Percentiles rank a stretch among this genome's conserved stretches.
Conservation (phyloP, 2,113 vertebrate species). For the Lamprotornis superbus region DNA sequence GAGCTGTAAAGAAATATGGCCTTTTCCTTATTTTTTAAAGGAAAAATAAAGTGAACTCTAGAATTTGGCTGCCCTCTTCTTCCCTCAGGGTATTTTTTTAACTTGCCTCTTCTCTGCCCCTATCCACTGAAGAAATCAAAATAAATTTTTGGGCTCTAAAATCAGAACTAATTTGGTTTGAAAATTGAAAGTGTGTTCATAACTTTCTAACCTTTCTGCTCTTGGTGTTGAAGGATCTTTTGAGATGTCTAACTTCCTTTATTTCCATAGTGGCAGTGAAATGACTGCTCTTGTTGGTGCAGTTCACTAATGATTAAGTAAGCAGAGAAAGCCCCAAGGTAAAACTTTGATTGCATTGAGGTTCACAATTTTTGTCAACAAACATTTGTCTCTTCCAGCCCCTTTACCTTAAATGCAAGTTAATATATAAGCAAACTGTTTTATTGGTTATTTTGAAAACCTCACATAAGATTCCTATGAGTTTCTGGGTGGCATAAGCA, state of each 20-base stretch:
- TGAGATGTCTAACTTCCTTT: constrained; percentile 70
- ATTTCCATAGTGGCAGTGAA: constrained; percentile 70
- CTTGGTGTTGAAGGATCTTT: constrained; percentile 68
- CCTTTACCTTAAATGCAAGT: constrained; percentile 1
- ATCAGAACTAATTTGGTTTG: constrained; percentile 56
- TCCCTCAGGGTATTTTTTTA: constrained; percentile 8
- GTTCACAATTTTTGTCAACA: constrained; percentile 51
- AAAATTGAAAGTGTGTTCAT: constrained; percentile 50
- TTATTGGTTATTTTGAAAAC: constrained; percentile 28
- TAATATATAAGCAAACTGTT: constrained; percentile 61
- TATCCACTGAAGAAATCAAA: constrained; percentile 25
- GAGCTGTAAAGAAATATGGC: neutral
- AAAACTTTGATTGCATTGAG: constrained; percentile 61
- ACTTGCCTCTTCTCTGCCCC: neutral
- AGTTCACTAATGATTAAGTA: constrained; percentile 73
- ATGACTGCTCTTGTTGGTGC: constrained; percentile 74
- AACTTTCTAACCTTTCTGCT: constrained; percentile 66
- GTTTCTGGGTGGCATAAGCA: constrained; percentile 27
- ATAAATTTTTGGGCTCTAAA: constrained; percentile 33
- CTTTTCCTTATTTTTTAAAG: neutral
- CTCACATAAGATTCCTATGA: neutral
- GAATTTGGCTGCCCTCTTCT: neutral
- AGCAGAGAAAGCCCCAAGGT: constrained; percentile 69
- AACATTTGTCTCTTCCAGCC: constrained; percentile 62
- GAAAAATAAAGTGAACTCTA: neutral